phyloP scores from a whole-genome alignment of 2,888 invertebrate genomes.

The Metopia argyrocephala region DNA sequence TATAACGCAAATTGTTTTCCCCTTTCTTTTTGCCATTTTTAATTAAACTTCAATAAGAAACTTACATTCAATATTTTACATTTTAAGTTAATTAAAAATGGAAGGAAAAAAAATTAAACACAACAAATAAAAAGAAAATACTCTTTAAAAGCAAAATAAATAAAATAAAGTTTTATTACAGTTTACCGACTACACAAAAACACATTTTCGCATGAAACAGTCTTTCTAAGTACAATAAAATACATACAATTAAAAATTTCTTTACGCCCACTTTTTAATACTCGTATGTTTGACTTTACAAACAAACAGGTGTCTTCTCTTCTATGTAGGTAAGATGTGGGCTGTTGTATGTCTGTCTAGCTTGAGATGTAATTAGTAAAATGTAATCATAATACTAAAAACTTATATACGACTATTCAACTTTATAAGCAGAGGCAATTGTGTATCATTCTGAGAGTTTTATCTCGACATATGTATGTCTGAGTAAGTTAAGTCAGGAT shows the following conservation, averaged over 20 bases:
- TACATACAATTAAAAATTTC: no score
- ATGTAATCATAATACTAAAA: constrained; percentile 25
- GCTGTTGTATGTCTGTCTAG: constrained; percentile 21
- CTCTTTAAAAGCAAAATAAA: neutral
- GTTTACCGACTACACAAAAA: neutral
- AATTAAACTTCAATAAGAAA: constrained; percentile 7
- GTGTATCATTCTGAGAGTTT: neutral
- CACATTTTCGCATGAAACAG: neutral
- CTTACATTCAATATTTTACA: neutral
- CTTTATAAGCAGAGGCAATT: constrained; percentile 4
- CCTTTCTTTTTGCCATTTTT: neutral
- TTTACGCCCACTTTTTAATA: neutral
- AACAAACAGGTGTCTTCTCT: neutral
- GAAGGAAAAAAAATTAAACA: neutral
- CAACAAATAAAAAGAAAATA: neutral
- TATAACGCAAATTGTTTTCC: neutral
- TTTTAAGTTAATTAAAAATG: constrained; percentile 6
- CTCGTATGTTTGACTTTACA: neutral
- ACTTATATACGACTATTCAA: no score
- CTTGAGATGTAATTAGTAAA: constrained; percentile 47
- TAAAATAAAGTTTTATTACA: constrained; percentile 22
- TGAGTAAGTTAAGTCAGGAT: constrained; percentile 31
- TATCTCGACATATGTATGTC: neutral
- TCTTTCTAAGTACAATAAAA: no score
- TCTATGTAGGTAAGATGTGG: neutral